Evolutionary conservation across 30 jellyfish, hydroid and myxozoan species (phyloP), one percentile per base, ranked within the genome.

Genomic region (Chrysaora quinquecirrha): DNA sequence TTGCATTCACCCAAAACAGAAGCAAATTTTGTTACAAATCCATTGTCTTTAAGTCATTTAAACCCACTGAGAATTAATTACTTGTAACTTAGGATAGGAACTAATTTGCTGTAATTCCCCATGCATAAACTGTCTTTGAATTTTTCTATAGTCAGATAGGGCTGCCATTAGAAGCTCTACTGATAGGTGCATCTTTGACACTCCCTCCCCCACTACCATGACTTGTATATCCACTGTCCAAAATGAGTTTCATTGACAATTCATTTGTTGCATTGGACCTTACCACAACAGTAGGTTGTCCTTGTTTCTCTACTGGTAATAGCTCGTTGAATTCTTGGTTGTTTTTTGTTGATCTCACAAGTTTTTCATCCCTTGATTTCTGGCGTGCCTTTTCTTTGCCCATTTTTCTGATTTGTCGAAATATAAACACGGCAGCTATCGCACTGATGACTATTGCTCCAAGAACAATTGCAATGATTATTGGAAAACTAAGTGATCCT

Each of bases 181-280:
- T n/a, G n/a, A n/a, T n/a, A n/a, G 54, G 67, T 2, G 75, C 52
- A 27, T 80, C 83, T 31, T 67, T 80, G 33, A 64, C 83, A 27
- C 90, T 80, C n/a, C n/a, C n/a, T n/a, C 90, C 90, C 14, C 90
- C 90, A 32, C 90, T 80, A 31, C 90, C 90, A 66, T 80, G 90
- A 49, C 90, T 80, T 48, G 90, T 80, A 66, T 80, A 80, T 1
- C 90, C 90, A 49, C 90, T 80, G 69, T 80, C 90, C 83, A 80
- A 46, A 1, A 80, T 80, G 0, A 80, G 77, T 58, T 80, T 80
- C 18, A 68, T 56, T 20, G 90, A 30, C 18, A 25, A 54, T 27
- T 80, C 90, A 30, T 34, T 80, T 34, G 66, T 0, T 2, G 47
- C 66, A 16, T 60, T 76, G 30, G 78, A 67, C 24, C 49, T 48